phyloP scores from a whole-genome alignment of 1,140 invertebrate species.

The Drosophila burlai region DNA sequence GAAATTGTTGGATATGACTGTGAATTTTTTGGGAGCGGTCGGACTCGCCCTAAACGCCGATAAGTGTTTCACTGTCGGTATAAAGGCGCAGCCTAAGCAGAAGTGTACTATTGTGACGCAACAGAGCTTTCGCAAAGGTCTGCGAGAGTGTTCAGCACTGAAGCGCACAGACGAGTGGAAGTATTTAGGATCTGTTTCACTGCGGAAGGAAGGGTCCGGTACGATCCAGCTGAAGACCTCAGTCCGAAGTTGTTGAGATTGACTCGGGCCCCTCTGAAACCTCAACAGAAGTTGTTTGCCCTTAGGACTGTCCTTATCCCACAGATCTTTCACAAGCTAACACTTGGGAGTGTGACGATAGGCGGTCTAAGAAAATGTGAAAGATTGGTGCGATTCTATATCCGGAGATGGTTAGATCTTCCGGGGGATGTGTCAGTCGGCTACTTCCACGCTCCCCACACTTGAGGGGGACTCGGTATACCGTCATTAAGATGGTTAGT shows the following conservation, averaged over 20 bases:
- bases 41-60: no score
- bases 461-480: constrained; percentile 9
- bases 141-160: background rate
- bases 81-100: background rate
- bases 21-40: no score
- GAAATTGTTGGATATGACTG: no score
- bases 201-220: no score
- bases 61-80: no score
- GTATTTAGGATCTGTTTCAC: constrained; percentile 1
- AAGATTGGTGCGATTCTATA: background rate
- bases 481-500: constrained; percentile 5
- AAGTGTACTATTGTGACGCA: background rate
- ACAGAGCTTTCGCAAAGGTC: background rate
- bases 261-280: constrained; percentile 1
- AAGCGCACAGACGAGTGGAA: constrained; percentile 11
- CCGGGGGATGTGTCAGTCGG: background rate
- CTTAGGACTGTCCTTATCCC: constrained; percentile 1
- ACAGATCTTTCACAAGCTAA: no score
- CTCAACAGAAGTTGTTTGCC: constrained; percentile 15
- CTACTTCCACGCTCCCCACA: no score
- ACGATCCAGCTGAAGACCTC: no score
- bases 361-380: constrained; percentile 6
- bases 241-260: constrained; percentile 8
- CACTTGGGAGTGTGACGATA: no score
- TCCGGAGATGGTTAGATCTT: constrained; percentile 12